Evolutionary conservation across 2,113 vertebrate genomes (phyloP), one percentile per base, ranked within the genome.

Genomic region (Danionella cerebrum): DNA sequence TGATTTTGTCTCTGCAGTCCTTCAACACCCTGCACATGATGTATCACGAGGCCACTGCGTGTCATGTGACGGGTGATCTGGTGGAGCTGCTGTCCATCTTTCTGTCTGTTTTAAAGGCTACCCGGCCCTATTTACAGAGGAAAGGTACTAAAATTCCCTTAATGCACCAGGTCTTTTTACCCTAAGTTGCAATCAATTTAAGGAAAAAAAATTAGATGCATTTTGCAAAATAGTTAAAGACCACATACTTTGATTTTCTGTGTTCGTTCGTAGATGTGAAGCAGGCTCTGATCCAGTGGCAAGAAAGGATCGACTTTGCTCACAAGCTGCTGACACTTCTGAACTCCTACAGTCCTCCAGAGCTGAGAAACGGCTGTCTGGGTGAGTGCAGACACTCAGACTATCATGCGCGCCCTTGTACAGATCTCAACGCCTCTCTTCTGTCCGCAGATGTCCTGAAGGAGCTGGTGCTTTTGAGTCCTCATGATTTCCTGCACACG

Each of bases 1-100:
- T 33, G 29, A 1, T 41, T 73, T 71, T 14, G 10, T 14, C 2
- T 22, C 39, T 13, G 51, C 75, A 98, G 96, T 98, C 95, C n/a
- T 99, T 99, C 84, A 97, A 98, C 86, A 99, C 96, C 0, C 84
- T 99, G 76, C 96, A 99, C 88, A 97, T 98, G 96, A 99, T 99
- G 96, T 99, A 99, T 83, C 96, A 99, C 1, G 96, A 99, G 88
- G 96, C 96, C 21, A 99, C 96, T 24, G 96, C 96, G 21, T 99
- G 96, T 79, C 96, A 99, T 7, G 96, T 99, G 74, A 99, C 96
- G 16, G 96, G 95, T 67, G 96, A 99, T 85, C 88, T 99, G 66
- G 96, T 96, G 70, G 96, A 99, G 84, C 94, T 98, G 82, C 89
- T 99, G 39, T 99, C 96, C 70, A 99, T 99, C 83, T 96, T 98